Base-by-base conservation (phyloP, 2,888 invertebrate genomes). In the Byasa hedistus region DNA sequence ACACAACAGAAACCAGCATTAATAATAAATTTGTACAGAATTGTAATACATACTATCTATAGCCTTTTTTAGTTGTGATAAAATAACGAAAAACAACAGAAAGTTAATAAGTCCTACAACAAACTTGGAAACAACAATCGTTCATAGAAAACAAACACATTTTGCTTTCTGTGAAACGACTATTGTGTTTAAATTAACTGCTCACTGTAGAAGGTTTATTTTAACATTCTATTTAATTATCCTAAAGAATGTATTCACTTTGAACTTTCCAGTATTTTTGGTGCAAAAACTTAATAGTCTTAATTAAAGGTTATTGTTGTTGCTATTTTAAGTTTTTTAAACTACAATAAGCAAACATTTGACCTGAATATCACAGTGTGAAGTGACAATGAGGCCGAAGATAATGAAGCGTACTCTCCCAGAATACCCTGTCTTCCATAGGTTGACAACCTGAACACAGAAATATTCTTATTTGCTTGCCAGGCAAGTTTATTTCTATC, bases 141-240 rank as follows among this genome's bases (percentile, higher is more conserved):
- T 52, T 52, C 2, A 52, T 21, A 52, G 21, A 52, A 52, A 52
- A 52, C 21, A 21, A 44, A 44, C 1, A 44, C n/a, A 52, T 3
- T 1, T 52, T 59, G 57, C 48, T 59, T 27, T 23, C 59, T 10
- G 59, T 48, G 8, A 59, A 23, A 59, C 24, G n/a, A 21, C 52
- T 24, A 19, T 24, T 59, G 44, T 24, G 22, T 44, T 44, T 23
- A 22, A 23, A 58, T 24, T 58, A 44, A 60, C 21, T 32, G 21
- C 51, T 23, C 21, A 21, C 48, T 60, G 22, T 24, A 21, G 27
- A 15, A 24, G 21, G 27, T 32, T 61, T 22, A 61, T 61, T 51
- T 61, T 61, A 17, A 52, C 32, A 52, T 59, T 21, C 21, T 52
- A 52, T 52, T 61, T 61, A 51, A 24, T 23, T n/a, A 17, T 52